A percentile compares a stretch with the other conserved stretches of the same genome.
These are phyloP conservation scores for Piprites chloris DNA, from an alignment of 2,113 vertebrate species.

Conservation along the genomic window DNA sequence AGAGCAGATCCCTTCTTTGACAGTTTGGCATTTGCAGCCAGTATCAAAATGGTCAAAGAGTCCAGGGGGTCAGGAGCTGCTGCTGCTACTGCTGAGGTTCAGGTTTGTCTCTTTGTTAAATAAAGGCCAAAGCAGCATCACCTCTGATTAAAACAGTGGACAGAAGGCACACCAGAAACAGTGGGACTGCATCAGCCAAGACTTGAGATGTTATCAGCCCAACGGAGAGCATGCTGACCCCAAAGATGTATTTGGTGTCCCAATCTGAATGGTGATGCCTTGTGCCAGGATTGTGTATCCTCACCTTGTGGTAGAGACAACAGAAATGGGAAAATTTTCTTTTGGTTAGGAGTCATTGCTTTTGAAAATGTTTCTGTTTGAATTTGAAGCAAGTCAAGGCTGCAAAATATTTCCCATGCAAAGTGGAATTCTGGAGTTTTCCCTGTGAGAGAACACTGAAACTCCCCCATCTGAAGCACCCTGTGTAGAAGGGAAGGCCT, in stretches of 20 bases:
- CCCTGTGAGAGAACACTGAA: not conserved
- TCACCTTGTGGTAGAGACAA: not conserved
- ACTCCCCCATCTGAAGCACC: not conserved
- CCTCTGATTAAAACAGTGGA: not conserved
- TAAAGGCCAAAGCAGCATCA: not conserved
- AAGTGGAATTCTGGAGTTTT: not conserved
- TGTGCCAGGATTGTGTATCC: not conserved
- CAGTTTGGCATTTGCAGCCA: not conserved
- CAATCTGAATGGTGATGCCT: not conserved
- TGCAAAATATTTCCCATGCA: not conserved
- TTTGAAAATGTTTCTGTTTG: not conserved
- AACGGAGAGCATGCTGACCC: not conserved
- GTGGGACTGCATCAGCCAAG: not conserved
- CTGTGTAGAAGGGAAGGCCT: not conserved
- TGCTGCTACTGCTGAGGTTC: not conserved
- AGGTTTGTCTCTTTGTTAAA: not conserved
- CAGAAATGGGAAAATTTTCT: not conserved
- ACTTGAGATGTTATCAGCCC: not conserved
- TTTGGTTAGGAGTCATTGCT: not conserved
- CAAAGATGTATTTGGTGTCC: not conserved
- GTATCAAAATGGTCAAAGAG: not conserved
- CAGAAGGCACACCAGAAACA: not conserved
- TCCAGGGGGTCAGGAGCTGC: not conserved
- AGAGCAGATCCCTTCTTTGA: not conserved
- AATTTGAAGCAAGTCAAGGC: not conserved